Base-by-base conservation (phyloP, 2,888 invertebrate species). In the Cephus nigrinus region DNA sequence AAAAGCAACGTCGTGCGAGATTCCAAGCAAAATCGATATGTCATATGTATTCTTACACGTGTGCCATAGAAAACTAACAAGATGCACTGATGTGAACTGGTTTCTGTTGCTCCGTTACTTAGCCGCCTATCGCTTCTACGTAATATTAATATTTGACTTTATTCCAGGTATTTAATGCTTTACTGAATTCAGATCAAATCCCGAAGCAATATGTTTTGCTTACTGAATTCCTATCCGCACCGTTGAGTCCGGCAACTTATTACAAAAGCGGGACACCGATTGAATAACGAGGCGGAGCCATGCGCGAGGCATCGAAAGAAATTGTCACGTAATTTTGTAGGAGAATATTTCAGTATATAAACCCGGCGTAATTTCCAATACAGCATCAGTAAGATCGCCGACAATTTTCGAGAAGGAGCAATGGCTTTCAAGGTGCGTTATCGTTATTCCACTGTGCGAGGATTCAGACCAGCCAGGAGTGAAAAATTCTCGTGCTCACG, bases 1-100 rank as follows among this genome's bases (percentile, higher is more conserved):
- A 85, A 82, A 81, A 79, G 83, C 80, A 77, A 78, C 80, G 81
- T 82, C 81, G 80, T 81, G 77, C 78, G 78, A 81, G 82, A 85
- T 83, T 82, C 82, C 78, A 82, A 83, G 81, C 79, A 80, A 83
- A 40, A 81, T 77, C 79, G 76, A 77, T 79, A 82, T 81, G 82
- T 79, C 77, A 80, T 81, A 78, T 81, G 84, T 83, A 83, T 84
- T 40, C 40, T 40, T 40, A 40, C 40, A 15, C 15, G 4, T 5
- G 15, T 15, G 15, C 40, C 40, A 40, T 15, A 40, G 40, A 15
- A 40, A 40, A 40, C 40, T 40, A 40, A 15, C 40, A 40, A 40
- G 40, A 40, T 40, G 15, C 40, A 40, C 40, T 15, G 40, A 15
- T 5, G 1, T 40, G 40, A 40, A 40, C 40, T 40, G 15, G 15